Base-by-base conservation (phyloP, 53 echinoderm and acorn worm species). In the Patiria pectinifera region DNA sequence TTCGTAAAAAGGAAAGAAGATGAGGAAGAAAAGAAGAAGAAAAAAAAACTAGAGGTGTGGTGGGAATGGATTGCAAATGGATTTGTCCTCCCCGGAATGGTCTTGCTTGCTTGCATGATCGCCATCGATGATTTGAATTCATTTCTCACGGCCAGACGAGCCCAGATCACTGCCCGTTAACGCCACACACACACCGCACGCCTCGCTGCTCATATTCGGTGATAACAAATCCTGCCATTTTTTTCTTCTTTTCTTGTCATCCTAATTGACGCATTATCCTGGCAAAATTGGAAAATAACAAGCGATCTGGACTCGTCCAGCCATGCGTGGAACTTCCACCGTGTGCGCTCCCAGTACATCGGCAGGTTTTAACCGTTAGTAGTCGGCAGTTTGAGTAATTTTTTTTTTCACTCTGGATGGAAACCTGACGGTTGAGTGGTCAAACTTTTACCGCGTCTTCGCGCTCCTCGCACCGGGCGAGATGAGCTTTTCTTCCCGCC, bases 221-320 rank as follows among this genome's bases (percentile, higher is more conserved):
- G 76, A 88, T 76, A 78, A 88, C 77, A 53, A 53, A 53, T 53
- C 53, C 53, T 6, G 53, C 53, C 8, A 53, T 53, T 53, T 53
- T 5, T 53, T 78, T 59, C 87, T 72, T 53, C 87, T 76, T 76
- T 87, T 88, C 21, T 88, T 88, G 88, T 88, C 88, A 88, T 88
- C 88, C 88, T 88, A 88, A 88, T 88, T 88, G 88, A 88, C 88
- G 88, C 88, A 78, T 88, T 88, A 88, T 88, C 77, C 77, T 88
- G 88, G 88, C 88, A 78, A 88, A 88, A 88, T 88, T 88, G 88
- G 88, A 88, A 88, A 88, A 88, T 88, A 88, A 88, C 88, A 88
- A 88, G 88, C 59, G 88, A 88, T 88, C 88, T 78, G 78, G 88
- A 88, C 88, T 61, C 49, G 78, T 44, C 59, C 44, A 88, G n/a